Evolutionary conservation across 2,797 vertebrate genomes (phyloP).

Genomic region (Tapera naevia): DNA sequence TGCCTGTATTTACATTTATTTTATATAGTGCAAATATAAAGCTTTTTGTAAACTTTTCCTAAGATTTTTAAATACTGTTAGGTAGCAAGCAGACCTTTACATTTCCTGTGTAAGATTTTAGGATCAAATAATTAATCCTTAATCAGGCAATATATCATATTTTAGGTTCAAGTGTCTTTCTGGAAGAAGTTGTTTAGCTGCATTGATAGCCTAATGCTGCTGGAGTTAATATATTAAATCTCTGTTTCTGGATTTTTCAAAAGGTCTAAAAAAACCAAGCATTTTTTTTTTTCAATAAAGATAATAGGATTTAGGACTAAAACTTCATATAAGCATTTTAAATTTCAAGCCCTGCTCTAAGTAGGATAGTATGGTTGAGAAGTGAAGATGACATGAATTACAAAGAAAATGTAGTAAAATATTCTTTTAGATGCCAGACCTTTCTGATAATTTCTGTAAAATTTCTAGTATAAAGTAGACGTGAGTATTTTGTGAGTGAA

Average conservation of each 20-base stretch:
- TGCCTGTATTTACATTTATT: background rate
- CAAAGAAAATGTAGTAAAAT: background rate
- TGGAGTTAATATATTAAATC: background rate
- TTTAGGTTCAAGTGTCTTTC: background rate
- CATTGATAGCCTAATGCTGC: background rate
- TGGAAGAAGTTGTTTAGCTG: background rate
- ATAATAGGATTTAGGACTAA: background rate
- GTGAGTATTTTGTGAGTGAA: background rate
- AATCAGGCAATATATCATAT: background rate
- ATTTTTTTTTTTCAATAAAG: background rate
- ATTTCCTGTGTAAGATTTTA: background rate
- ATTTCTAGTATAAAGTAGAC: background rate
- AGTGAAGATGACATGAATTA: background rate
- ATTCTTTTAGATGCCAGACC: background rate
- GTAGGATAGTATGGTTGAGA: background rate
- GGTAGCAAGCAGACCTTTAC: background rate
- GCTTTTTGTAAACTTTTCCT: background rate
- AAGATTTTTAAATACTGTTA: background rate
- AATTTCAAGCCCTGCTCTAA: background rate
- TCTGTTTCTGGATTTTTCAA: background rate
- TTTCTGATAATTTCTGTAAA: background rate
- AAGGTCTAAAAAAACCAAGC: background rate
- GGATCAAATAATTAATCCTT: background rate
- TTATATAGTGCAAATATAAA: background rate
- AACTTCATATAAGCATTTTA: background rate